Evolutionary conservation across 2,797 vertebrate genomes (phyloP).

Genomic region (Rhyacichthys aspro): DNA sequence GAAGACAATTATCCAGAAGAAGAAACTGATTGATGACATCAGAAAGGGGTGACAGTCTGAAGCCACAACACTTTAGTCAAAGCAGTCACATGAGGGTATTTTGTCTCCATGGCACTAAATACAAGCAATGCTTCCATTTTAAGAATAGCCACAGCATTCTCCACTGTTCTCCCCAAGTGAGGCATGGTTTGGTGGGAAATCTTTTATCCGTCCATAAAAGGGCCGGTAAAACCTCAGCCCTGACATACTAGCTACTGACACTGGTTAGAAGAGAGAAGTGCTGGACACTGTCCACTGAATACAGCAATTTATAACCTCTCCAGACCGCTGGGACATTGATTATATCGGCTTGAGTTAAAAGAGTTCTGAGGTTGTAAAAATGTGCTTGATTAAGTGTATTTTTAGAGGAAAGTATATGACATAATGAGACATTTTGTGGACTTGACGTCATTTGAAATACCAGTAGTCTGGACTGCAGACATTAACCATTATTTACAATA

Average conservation of each 20-base stretch:
- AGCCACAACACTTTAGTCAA: not conserved
- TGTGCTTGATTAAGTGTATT: slow-evolving; percentile 27
- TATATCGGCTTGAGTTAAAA: slow-evolving; percentile 56
- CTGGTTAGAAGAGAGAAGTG: slow-evolving; percentile 37
- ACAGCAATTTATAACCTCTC: slow-evolving; percentile 27
- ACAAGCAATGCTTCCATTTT: slow-evolving; percentile 8
- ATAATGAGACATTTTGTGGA: slow-evolving; percentile 10
- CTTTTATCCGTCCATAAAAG: slow-evolving; percentile 26
- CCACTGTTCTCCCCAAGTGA: slow-evolving; percentile 47
- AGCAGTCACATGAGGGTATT: not conserved
- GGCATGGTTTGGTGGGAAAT: slow-evolving; percentile 30
- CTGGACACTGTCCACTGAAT: slow-evolving; percentile 34
- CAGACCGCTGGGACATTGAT: slow-evolving; percentile 45
- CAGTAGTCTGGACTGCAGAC: slow-evolving; percentile 29
- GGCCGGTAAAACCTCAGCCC: slow-evolving; percentile 29
- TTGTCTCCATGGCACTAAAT: slow-evolving; percentile 10
- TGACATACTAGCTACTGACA: slow-evolving; percentile 40
- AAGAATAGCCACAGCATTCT: slow-evolving; percentile 24
- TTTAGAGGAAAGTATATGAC: slow-evolving; percentile 32
- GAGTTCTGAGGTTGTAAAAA: slow-evolving; percentile 38
- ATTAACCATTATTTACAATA: slow-evolving; percentile 9
- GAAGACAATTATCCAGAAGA: slow-evolving; percentile 15
- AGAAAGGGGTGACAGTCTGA: slow-evolving; percentile 7
- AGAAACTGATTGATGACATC: slow-evolving; percentile 3
- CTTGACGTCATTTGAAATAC: slow-evolving; percentile 33